Evolutionary conservation across 2,797 vertebrate genomes (phyloP).

Genomic region (Phoebastria nigripes): DNA sequence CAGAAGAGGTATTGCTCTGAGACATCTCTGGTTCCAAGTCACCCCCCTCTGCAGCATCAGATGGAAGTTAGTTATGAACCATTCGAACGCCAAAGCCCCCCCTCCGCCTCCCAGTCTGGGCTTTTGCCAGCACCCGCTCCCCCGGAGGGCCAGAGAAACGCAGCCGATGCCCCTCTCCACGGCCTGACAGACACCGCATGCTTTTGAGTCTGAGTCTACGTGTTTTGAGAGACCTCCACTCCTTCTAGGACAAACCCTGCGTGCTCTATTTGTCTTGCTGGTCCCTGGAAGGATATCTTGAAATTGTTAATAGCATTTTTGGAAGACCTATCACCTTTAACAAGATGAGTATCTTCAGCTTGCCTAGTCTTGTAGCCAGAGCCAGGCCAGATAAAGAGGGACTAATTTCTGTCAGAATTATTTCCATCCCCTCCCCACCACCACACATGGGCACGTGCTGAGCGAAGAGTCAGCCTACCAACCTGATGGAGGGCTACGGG

Average conservation of each 20-base stretch:
- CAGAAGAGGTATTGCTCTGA: not conserved
- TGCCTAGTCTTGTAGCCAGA: not conserved
- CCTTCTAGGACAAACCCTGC: not conserved
- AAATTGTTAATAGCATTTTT: not conserved
- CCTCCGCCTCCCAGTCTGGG: not conserved
- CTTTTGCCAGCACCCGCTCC: not conserved
- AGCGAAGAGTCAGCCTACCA: not conserved
- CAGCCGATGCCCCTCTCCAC: fast-evolving
- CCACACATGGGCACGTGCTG: not conserved
- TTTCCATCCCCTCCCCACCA: not conserved
- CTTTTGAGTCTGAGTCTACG: not conserved
- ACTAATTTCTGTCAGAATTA: not conserved
- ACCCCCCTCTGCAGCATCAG: not conserved
- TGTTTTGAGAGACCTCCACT: not conserved
- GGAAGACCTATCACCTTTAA: not conserved
- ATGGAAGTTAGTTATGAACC: not conserved
- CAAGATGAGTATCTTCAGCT: not conserved
- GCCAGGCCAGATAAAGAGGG: not conserved
- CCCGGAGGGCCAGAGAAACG: fast-evolving
- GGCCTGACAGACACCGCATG: not conserved
- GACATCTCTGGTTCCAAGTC: not conserved
- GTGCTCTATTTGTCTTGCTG: not conserved
- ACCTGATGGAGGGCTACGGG: not conserved
- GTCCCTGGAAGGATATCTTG: not conserved
- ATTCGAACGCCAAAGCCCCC: fast-evolving